Base-by-base conservation (phyloP, 2,888 invertebrate genomes). In the Leptinotarsa juncta region DNA sequence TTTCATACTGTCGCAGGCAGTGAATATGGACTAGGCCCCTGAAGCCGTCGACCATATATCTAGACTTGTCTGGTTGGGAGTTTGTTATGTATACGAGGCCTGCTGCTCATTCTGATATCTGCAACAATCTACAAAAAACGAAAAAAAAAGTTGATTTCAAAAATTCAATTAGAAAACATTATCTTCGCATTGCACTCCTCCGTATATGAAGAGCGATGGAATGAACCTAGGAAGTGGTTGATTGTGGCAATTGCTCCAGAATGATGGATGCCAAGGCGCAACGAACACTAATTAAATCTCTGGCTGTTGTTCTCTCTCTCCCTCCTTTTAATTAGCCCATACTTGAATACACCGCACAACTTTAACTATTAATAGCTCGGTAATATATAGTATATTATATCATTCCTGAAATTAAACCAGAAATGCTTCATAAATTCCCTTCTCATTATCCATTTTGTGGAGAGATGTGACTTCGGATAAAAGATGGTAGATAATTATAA, bases 331-430 rank as follows among this genome's bases (percentile, higher is more conserved):
- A 82, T 82, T 82, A 82, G 81, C 81, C 81, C 78, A 76, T 81
- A 82, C 81, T 82, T 82, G 81, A 82, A 81, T 83, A 80, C 79
- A 82, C 82, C 82, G 78, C 82, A 82, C 81, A 83, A 83, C 82
- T 83, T 82, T 81, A 83, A 82, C 81, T 83, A 83, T 82, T 82
- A 83, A 83, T 82, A 81, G 80, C 80, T 82, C 78, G 72, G 81
- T 81, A 82, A 82, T 82, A 82, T 82, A 82, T 82, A 81, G 81
- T 81, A 81, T 79, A 81, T 81, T 81, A 82, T 82, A 83, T 83
- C 79, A 82, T 83, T 81, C 79, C 78, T 78, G 79, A 82, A 81
- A 83, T 82, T 82, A 80, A 79, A 81, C 78, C 78, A 79, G 83
- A 82, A 80, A 81, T 79, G 81, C 79, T 74, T 74, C 78, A 80